Evolutionary conservation across 2,113 vertebrate species (phyloP).

Genomic region (Sylvietta virens): DNA sequence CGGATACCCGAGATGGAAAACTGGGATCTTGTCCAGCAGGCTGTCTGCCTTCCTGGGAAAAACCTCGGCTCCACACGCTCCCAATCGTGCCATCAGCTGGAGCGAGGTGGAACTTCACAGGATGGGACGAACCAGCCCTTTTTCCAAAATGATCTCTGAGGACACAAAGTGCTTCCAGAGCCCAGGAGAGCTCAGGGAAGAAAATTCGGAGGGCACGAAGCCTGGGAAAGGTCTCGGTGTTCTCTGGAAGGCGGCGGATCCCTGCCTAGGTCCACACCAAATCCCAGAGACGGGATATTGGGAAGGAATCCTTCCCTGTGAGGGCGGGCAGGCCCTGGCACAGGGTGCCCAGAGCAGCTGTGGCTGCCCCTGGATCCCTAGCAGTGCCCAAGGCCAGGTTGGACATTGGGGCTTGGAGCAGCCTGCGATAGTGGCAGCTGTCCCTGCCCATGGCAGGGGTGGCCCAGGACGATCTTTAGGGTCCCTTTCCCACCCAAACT

Average conservation of each 20-base stretch:
- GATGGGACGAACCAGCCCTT: rapidly evolving
- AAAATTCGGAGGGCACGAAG: neutral
- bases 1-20: neutral
- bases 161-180: rapidly evolving
- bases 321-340: rapidly evolving
- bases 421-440: rapidly evolving
- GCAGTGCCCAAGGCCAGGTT: rapidly evolving
- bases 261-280: neutral
- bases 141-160: neutral
- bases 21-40: neutral
- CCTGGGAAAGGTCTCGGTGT: rapidly evolving
- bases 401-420: neutral
- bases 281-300: neutral
- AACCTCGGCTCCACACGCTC: neutral
- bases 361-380: neutral
- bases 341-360: neutral
- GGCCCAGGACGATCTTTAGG: neutral
- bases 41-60: neutral
- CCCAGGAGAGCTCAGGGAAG: neutral
- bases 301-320: neutral
- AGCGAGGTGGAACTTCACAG: neutral
- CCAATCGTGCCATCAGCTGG: constrained; percentile 12
- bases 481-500: rapidly evolving
- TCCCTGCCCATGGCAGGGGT: neutral
- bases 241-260: neutral